Percentiles rank a stretch among this genome's conserved stretches.
These are phyloP conservation scores for Lepisosteus oculatus DNA, from an alignment of 2,113 vertebrate species.

Conservation along the genomic window DNA sequence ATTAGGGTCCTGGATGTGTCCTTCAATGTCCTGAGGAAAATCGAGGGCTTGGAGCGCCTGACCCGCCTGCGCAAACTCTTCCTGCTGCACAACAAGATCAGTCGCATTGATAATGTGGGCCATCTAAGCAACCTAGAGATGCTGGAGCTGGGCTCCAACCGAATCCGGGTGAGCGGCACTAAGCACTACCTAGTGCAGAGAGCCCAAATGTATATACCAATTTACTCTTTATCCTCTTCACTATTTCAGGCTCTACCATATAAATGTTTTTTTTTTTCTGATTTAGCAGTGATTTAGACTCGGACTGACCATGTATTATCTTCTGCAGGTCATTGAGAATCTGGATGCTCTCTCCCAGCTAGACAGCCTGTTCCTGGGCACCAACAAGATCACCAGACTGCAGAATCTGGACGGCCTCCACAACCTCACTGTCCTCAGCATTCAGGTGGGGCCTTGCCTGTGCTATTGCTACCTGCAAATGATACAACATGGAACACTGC, in stretches of 20 bases:
- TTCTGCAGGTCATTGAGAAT: conserved; percentile 85
- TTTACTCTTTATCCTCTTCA: no score
- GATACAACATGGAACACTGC: no score
- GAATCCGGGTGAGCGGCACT: conserved; percentile 80
- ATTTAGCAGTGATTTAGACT: no score
- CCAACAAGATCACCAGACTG: conserved; percentile 95
- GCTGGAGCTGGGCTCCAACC: conserved; percentile 95
- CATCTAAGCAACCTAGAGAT: conserved; percentile 78
- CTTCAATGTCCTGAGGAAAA: conserved; percentile 88
- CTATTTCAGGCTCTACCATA: no score
- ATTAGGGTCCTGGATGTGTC: conserved; percentile 88
- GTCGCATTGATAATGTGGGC: conserved; percentile 80
- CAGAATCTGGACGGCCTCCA: conserved; percentile 90
- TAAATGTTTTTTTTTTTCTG: no score
- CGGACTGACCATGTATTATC: background rate
- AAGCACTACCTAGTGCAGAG: no score
- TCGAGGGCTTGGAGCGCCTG: conserved; percentile 85
- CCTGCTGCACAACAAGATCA: conserved; percentile 95
- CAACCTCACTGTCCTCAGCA: conserved; percentile 88
- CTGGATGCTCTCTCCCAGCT: conserved; percentile 77
- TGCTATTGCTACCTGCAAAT: no score
- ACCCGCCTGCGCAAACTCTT: conserved; percentile 87
- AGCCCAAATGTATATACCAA: no score
- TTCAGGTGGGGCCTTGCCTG: conserved; percentile 76
- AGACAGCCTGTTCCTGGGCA: conserved; percentile 92